Conservation (phyloP, 2,113 vertebrate genomes). For the Cynopterus brachyotis region DNA sequence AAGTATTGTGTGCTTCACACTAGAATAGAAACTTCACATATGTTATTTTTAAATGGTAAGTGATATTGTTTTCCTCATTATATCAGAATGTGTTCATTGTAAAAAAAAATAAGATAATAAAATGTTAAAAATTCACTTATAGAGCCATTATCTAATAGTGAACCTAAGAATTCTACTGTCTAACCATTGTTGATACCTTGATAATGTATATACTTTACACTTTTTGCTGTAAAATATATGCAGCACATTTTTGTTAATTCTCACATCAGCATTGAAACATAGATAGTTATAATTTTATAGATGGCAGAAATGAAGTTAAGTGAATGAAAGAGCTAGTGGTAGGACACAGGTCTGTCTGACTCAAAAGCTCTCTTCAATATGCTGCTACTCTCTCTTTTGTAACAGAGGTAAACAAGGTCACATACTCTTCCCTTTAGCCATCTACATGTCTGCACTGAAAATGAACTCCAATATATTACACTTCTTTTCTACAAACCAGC, state of each 20-base stretch:
- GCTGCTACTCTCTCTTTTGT: not conserved
- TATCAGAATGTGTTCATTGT: not conserved
- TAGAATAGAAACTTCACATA: not conserved
- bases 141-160: not conserved
- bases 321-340: not conserved
- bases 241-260: not conserved
- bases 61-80: not conserved
- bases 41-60: constrained; percentile 22
- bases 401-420: not conserved
- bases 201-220: not conserved
- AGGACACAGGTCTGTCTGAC: not conserved
- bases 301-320: not conserved
- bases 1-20: not conserved
- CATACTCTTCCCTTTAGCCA: not conserved
- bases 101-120: not conserved
- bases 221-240: not conserved
- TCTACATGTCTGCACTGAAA: not conserved
- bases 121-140: not conserved
- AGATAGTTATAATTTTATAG: constrained; percentile 14
- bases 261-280: not conserved
- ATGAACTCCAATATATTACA: not conserved
- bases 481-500: not conserved
- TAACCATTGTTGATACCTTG: not conserved
- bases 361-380: not conserved
- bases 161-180: not conserved